Evolutionary conservation across 2,888 invertebrate genomes (phyloP), one percentile per base, ranked within the genome.

Genomic region (Cephus pulcher): DNA sequence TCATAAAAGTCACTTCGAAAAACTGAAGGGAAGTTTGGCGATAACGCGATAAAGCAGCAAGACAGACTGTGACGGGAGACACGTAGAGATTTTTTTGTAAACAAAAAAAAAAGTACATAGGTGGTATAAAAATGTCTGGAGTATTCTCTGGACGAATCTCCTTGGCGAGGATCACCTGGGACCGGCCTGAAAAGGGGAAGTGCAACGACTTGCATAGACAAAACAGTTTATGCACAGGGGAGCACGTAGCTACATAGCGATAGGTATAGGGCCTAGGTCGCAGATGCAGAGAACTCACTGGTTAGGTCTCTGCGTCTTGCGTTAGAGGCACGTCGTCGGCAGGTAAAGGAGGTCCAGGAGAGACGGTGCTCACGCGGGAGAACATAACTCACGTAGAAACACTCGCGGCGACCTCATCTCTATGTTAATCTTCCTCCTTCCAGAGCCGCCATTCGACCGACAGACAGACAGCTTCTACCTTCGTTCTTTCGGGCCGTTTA

Each of bases 381-480:
- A 83, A 83, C 84, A 84, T 86, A 84, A 87, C 83, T 84, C 83
- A 84, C 82, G 79, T 79, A 83, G 83, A 83, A 86, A 84, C 83
- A 83, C 82, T 82, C 79, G 70, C 79, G 85, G 81, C 85, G 81
- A 86, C 80, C 88, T 86, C 87, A 82, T 87, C 87, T 87, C 86
- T 87, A 87, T 87, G 87, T 84, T 87, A 87, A 87, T 87, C 86
- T 84, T 83, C 77, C 84, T 77, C 85, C 80, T 77, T 79, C 77
- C 76, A 82, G 78, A n/a, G 32, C 78, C 79, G 78, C 69, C 78
- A 74, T 75, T 34, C 71, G 71, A 15, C 71, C 71, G 71, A 71
- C 71, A 71, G 71, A 71, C 71, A 71, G 71, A 71, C 33, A 71
- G 32, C 71, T 71, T 71, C 71, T 34, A 71, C 34, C 71, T 71